Base-by-base conservation (phyloP, 2,888 invertebrate species). In the Laspeyria flexula region DNA sequence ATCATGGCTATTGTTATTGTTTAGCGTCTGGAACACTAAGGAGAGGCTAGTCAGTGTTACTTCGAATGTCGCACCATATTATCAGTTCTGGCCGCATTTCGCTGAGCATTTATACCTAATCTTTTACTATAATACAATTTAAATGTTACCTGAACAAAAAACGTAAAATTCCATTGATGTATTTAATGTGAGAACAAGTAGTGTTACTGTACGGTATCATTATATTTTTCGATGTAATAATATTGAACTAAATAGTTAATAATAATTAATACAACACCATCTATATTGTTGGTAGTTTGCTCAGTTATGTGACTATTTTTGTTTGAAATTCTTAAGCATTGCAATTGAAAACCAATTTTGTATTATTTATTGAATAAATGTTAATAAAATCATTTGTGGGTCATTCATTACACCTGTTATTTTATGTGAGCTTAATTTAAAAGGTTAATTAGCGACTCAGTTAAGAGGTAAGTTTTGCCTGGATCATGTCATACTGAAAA, bases 291-390 rank as follows among this genome's bases (percentile, higher is more conserved):
- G 80, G 79, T 83, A 78, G 76, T 77, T 85, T 86, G 89, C 86
- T 90, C 90, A 88, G 85, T 86, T 72, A 75, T 77, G 79, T 86
- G 76, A 81, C 72, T 80, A 76, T 73, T 73, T 79, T 72, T 85
- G 81, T 85, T 86, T 83, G 69, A 79, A 85, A 83, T 84, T 85
- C 76, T 80, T 76, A 77, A 80, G 82, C 81, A 83, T 79, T 85
- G 79, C 84, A 86, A 84, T 76, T 82, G 81, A 86, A 69, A 87
- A 87, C 82, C 85, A 86, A 81, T 89, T 90, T 90, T 90, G 88
- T 90, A 90, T 90, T 89, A 90, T 90, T 90, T 90, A 90, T 90
- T 90, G 89, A 90, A 90, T 91, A 91, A 90, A 91, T 91, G 91
- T 91, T 91, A 89, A 90, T 90, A 90, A 90, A 91, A 90, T 90